Base-by-base conservation (phyloP, 2,797 vertebrate genomes). In the Sphenopsis melanotis region DNA sequence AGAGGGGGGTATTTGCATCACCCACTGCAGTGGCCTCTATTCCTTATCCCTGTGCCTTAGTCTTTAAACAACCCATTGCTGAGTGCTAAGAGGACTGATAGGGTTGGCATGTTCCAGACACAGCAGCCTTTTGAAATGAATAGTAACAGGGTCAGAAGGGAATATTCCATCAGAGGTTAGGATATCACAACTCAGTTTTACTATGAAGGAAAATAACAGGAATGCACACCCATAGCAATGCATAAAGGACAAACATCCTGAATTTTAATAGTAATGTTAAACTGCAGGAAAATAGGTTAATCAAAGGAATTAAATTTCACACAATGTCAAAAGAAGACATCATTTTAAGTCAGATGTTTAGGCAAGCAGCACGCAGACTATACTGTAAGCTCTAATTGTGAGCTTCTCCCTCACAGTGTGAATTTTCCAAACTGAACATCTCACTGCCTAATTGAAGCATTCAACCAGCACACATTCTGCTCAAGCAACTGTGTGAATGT, bases 371-470 rank as follows among this genome's bases (percentile, higher is more conserved):
- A 94, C 30, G 15, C 8, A 75, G 46, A 80, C 37, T 83, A 70
- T 70, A 86, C 49, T 89, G 52, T 23, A 53, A 64, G 46, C 37
- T 84, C 46, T 83, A 82, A 93, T 89, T 77, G 59, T 82, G 79
- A 89, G 71, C 76, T 86, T 93, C 55, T 89, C 60, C 36, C 57
- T 91, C 87, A 60, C 44, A 79, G 61, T 41, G 18, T 52, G 68
- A 89, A 70, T 93, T 84, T 95, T 93, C n/a, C 69, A 75, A 93
- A 95, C 36, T 5, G 18, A 88, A 68, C 60, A 81, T 78, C 63
- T 89, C 86, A 52, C 36, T 55, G 34, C 70, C 78, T 96, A 87
- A 94, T 47, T 85, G 87, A 91, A 95, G 59, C 66, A 90, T 57
- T 91, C 81, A 92, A 83, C 32, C 72, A 94, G 59, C 61, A 92